Evolutionary conservation across 1,140 invertebrate species (phyloP).

Genomic region (Nilaparvata lugens): DNA sequence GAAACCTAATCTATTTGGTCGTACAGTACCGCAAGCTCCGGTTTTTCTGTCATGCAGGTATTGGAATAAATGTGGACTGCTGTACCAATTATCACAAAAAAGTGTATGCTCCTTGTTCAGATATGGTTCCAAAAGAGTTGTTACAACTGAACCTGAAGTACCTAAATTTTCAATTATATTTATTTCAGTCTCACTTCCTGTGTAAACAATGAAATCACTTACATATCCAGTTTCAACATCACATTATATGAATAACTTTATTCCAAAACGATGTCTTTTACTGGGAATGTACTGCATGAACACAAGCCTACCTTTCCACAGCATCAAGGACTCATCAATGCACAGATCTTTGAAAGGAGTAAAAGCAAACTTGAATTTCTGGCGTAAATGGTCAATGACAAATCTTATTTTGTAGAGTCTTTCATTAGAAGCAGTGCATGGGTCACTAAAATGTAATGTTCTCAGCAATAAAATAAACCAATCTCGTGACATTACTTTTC

Average conservation of each 20-base stretch:
- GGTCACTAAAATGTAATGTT: neutral
- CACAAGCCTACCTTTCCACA: neutral
- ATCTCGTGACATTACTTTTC: neutral
- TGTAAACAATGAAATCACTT: neutral
- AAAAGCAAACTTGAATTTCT: neutral
- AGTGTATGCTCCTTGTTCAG: neutral
- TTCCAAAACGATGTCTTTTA: neutral
- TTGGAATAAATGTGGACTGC: neutral
- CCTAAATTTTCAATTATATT: neutral
- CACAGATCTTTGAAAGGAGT: neutral
- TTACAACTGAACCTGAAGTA: neutral
- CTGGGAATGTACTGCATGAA: neutral
- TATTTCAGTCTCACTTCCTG: neutral
- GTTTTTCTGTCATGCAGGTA: neutral
- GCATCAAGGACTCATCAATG: neutral
- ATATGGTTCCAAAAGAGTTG: neutral
- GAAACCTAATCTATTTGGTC: neutral
- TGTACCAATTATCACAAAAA: neutral
- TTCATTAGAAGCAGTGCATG: neutral
- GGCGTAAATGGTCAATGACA: neutral
- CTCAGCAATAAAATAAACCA: neutral
- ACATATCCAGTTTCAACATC: neutral
- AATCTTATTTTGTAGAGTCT: neutral
- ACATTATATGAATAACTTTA: neutral
- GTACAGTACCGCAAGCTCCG: neutral